Conservation (phyloP, 2,113 vertebrate genomes). For the Brachyhypopomus occidentalis region DNA sequence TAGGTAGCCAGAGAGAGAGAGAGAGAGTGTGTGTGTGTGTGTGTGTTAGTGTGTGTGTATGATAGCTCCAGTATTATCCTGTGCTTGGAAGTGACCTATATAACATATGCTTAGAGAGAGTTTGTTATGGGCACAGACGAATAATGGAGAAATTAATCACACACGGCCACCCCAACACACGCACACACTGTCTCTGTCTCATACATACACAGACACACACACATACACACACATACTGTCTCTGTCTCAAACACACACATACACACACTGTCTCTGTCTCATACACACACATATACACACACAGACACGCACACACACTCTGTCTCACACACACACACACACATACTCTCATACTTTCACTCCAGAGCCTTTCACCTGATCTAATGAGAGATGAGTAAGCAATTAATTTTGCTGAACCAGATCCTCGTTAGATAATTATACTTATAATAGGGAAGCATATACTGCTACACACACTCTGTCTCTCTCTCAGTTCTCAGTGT, state of each 20-base stretch:
- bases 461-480: too few species aligned
- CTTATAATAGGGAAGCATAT: too few species aligned
- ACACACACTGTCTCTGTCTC: not conserved
- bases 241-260: not conserved
- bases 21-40: constrained; percentile 20
- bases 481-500: too few species aligned
- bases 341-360: not conserved
- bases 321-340: not conserved
- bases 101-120: not conserved
- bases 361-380: not conserved
- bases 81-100: constrained; percentile 2
- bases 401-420: too few species aligned
- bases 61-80: not conserved
- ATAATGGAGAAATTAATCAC: constrained; percentile 14
- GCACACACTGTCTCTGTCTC: not conserved
- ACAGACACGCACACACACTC: constrained; percentile 7
- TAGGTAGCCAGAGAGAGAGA: not conserved
- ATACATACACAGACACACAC: not conserved
- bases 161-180: constrained; percentile 6
- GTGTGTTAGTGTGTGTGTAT: constrained; percentile 12
- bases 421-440: too few species aligned
- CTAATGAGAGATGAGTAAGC: too few species aligned
- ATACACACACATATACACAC: not conserved
- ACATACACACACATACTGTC: constrained; percentile 3
- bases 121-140: constrained; percentile 17